Percentiles rank a stretch among this genome's conserved stretches.
These are phyloP conservation scores for Apodemia hepburni DNA, from an alignment of 2,888 invertebrate species.

Conservation along the genomic window DNA sequence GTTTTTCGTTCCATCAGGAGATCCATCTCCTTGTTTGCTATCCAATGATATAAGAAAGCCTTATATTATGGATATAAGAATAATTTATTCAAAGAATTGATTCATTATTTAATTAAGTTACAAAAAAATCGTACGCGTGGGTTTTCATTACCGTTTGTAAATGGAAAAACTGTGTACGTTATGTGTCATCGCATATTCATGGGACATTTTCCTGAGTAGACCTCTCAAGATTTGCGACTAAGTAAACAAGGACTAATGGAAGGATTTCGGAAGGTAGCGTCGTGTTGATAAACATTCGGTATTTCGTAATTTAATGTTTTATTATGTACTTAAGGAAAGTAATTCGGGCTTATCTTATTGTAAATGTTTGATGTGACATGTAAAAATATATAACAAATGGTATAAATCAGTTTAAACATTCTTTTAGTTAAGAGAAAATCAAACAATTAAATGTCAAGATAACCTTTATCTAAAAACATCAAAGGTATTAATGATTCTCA, in stretches of 20 bases:
- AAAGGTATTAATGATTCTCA: too few species aligned
- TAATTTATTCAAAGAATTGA: background rate
- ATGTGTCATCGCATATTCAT: constrained; percentile 80
- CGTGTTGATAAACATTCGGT: constrained; percentile 53
- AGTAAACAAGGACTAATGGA: constrained; percentile 77
- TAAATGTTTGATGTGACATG: too few species aligned
- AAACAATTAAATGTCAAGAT: too few species aligned
- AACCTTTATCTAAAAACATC: too few species aligned
- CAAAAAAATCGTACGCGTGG: constrained; percentile 1
- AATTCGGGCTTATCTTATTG: constrained; percentile 11
- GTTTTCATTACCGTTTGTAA: constrained; percentile 70
- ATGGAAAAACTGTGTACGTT: constrained; percentile 79
- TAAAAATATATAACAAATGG: too few species aligned
- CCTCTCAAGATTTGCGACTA: constrained; percentile 75
- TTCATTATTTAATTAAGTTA: constrained; percentile 1
- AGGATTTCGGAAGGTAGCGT: constrained; percentile 62
- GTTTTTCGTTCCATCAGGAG: too few species aligned
- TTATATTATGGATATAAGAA: background rate
- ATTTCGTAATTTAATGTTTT: constrained; percentile 49
- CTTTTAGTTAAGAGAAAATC: too few species aligned
- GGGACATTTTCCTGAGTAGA: constrained; percentile 72
- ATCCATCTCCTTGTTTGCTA: too few species aligned
- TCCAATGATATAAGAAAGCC: background rate
- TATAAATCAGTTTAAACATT: too few species aligned
- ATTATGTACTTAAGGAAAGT: constrained; percentile 35